Evolutionary conservation across 2,888 invertebrate species (phyloP), one percentile per base, ranked within the genome.

Genomic region (Leucoptera coffeella): DNA sequence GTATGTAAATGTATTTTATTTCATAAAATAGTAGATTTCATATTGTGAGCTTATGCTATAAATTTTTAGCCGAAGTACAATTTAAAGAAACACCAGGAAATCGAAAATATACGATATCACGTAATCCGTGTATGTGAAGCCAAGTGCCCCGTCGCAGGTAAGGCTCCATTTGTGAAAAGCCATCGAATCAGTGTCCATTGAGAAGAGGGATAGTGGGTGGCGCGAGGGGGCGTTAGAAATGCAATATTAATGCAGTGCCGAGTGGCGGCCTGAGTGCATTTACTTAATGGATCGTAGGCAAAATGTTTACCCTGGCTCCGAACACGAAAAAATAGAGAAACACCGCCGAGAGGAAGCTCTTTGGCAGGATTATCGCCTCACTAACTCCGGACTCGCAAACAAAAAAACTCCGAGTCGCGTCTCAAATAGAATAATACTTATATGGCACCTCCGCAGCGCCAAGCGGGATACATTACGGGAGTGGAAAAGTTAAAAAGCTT

Each of bases 241-340:
- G 74, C 72, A 75, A 75, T 75, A 75, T 76, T 76, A 75, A 75
- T 75, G 74, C 69, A 71, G 51, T 52, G 49, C 50, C 48, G 59
- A 59, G 58, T 57, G 49, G 57, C 45, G 54, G 45, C 49, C 47
- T 45, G 53, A 61, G 57, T 64, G 61, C 60, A 67, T 62, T 61
- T 62, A 58, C 62, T 59, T 64, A 65, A 67, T 65, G 61, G 65
- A 58, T 56, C 52, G 56, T 56, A 59, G 52, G 58, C 56, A 57
- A 61, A 62, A 55, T 64, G 55, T 57, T 61, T 61, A 57, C 51
- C 48, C 49, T 54, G 47, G 49, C 47, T 49, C 47, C 48, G 45
- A 53, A 53, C 46, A 50, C 40, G 45, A 52, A 56, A 56, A 40
- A 56, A 50, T 47, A 41, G 43, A 38, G 37, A 45, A 53, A 46